A percentile compares a stretch with the other conserved stretches of the same genome.
phyloP scores from a whole-genome alignment of 2,797 vertebrate genomes.

The Betta splendens region DNA sequence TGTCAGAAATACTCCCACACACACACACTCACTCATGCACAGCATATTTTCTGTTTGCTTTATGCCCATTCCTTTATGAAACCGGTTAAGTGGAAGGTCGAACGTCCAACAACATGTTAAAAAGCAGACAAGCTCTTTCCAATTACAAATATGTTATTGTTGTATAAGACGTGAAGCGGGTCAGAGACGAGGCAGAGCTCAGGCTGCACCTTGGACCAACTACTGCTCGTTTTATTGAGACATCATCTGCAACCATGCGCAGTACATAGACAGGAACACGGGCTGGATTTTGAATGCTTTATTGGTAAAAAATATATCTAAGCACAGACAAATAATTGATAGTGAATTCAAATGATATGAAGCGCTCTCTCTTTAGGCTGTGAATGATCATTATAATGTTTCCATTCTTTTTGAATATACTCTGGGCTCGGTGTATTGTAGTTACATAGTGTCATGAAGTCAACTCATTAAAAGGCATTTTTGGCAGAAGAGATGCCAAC shows the following conservation, averaged over 20 bases:
- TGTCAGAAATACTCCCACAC: conserved; percentile 13
- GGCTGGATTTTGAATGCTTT: conserved; percentile 4
- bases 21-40: conserved; percentile 30
- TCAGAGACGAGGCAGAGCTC: too few species aligned
- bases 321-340: conserved; percentile 6
- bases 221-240: conserved; percentile 2
- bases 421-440: background rate
- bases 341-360: conserved; percentile 18
- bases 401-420: conserved; percentile 1
- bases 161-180: too few species aligned
- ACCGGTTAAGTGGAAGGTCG: conserved; percentile 3
- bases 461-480: conserved; percentile 5
- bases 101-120: conserved; percentile 7
- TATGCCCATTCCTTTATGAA: conserved; percentile 12
- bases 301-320: conserved; percentile 31
- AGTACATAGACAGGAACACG: background rate
- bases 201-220: conserved; percentile 4
- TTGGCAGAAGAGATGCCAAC: conserved; percentile 3
- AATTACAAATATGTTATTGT: conserved; percentile 16
- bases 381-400: conserved; percentile 22
- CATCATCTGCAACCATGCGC: conserved; percentile 5
- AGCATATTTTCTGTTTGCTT: conserved; percentile 29
- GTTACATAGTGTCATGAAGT: background rate
- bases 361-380: conserved; percentile 13
- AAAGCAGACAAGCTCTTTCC: conserved; percentile 15